These are phyloP conservation scores for cattle (Bos taurus) DNA, from an alignment of 2,113 vertebrate genomes.

Conservation along the genomic window ARS-UCD2.0 NC_037335.1:55790501-55791000, in stretches of 20 bases:
- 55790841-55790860: background rate
- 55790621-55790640: background rate
- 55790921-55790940: background rate
- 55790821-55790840: background rate
- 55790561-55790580: background rate
- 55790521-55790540: background rate
- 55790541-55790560: background rate
- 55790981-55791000: background rate
- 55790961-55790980: background rate
- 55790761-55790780: background rate
- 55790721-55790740: background rate
- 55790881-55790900: background rate
- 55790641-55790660: background rate
- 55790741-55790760: background rate
- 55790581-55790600: background rate
- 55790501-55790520: background rate
- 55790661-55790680: background rate
- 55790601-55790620: background rate
- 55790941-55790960: background rate
- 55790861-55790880: background rate
- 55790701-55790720: background rate
- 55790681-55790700: background rate
- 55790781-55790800: background rate
- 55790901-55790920: background rate
- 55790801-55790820: background rate